These are phyloP conservation scores for Anguilla japonica DNA, from an alignment of 2,113 vertebrate genomes.

Conservation along the genomic window DNA sequence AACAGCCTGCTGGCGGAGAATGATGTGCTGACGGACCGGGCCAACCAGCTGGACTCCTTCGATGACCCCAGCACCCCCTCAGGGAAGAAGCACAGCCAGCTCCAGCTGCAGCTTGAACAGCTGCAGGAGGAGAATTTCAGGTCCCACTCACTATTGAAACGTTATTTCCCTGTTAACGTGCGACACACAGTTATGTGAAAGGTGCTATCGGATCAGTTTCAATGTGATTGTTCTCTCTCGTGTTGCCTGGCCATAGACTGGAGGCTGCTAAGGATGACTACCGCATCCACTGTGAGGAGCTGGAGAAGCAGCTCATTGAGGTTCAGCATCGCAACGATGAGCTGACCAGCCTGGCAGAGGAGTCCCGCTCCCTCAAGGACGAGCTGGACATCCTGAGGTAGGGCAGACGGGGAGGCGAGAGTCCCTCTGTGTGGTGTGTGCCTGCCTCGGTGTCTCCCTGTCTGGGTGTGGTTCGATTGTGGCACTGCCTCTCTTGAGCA, in stretches of 20 bases:
- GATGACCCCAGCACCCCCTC: conserved; percentile 86
- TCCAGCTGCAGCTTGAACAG: conserved; percentile 87
- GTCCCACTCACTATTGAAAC: conserved; percentile 51
- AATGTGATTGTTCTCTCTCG: neutral
- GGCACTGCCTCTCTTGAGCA: neutral
- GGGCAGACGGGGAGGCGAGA: neutral
- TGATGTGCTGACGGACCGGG: conserved; percentile 87
- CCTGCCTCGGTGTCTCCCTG: neutral
- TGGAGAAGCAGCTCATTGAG: conserved; percentile 92
- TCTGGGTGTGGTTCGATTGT: conserved; percentile 17
- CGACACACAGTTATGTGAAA: neutral
- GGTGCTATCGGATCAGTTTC: neutral
- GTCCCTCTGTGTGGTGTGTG: neutral
- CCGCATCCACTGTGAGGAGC: conserved; percentile 92
- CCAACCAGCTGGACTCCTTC: conserved; percentile 89
- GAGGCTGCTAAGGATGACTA: conserved; percentile 98
- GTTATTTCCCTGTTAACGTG: no score
- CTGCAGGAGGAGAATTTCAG: conserved; percentile 97
- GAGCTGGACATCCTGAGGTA: conserved; percentile 94
- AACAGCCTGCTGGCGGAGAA: conserved; percentile 92
- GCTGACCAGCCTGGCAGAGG: conserved; percentile 89
- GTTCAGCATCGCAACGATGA: conserved; percentile 93
- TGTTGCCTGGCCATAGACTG: conserved; percentile 68
- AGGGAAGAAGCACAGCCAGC: conserved; percentile 85
- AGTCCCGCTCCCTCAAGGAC: conserved; percentile 89